A percentile compares a stretch with the other conserved stretches of the same genome.
These are phyloP conservation scores for Bagarius yarrelli DNA, from an alignment of 2,113 vertebrate genomes.

Conservation along the genomic window DNA sequence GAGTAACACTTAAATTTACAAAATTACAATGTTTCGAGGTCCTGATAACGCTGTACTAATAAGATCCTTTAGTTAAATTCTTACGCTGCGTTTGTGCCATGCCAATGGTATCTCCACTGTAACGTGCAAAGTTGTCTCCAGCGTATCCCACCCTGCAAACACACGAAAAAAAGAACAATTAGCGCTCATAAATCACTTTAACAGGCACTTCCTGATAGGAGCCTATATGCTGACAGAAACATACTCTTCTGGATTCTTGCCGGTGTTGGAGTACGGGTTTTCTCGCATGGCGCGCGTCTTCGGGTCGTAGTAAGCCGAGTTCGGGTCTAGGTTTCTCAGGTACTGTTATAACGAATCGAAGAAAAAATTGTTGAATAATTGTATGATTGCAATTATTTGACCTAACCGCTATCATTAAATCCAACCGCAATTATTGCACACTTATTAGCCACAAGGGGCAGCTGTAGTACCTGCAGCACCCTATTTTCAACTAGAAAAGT, in stretches of 20 bases:
- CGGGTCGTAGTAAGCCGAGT: conserved; percentile 97
- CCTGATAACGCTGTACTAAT: neutral
- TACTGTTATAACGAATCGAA: conserved; percentile 72
- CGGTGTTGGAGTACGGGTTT: conserved; percentile 92
- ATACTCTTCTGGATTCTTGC: conserved; percentile 95
- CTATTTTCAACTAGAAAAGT: too few relatives aligned
- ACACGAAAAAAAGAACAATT: neutral
- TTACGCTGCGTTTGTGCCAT: conserved; percentile 97
- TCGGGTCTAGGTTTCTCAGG: conserved; percentile 94
- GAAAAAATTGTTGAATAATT: too few relatives aligned
- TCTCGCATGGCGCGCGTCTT: conserved; percentile 99
- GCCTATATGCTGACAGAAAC: conserved; percentile 54
- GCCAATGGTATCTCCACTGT: conserved; percentile 88
- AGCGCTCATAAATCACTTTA: neutral
- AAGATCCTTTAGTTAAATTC: conserved; percentile 54
- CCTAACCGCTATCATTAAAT: too few relatives aligned
- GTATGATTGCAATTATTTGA: too few relatives aligned
- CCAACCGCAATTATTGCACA: too few relatives aligned
- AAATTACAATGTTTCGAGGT: too few relatives aligned
- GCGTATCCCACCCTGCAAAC: conserved; percentile 87
- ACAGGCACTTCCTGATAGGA: neutral
- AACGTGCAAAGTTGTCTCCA: conserved; percentile 95
- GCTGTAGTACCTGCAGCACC: too few relatives aligned
- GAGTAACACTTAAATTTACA: too few relatives aligned
- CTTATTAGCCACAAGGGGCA: too few relatives aligned